Percentiles rank a stretch among this genome's conserved stretches.
Conservation (phyloP, 2,113 vertebrate species). For the Eretmodus cyanostictus region DNA sequence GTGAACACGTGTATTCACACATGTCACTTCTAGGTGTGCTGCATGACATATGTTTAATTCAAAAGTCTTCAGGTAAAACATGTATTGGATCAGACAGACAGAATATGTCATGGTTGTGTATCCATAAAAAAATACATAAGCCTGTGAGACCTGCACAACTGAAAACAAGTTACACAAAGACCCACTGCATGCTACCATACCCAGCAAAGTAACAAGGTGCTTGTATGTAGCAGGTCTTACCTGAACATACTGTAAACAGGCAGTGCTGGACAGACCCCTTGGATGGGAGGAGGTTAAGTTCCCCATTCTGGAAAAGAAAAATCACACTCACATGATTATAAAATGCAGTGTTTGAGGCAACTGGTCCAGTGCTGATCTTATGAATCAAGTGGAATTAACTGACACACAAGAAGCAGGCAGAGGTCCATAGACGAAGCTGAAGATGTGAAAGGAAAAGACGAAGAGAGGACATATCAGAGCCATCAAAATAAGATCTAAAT, state of each 20-base stretch:
- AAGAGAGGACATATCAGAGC: neutral
- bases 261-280: constrained; percentile 28
- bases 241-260: constrained; percentile 60
- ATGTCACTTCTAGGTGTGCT: neutral
- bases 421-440: neutral
- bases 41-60: neutral
- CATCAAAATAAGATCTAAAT: neutral
- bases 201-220: neutral
- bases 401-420: neutral
- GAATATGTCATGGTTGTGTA: neutral
- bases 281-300: constrained; percentile 59
- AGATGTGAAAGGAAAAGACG: neutral
- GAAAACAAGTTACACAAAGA: neutral
- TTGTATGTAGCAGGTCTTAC: constrained; percentile 21
- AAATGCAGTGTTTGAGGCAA: neutral
- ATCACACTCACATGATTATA: neutral
- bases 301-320: constrained; percentile 68
- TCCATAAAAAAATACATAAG: neutral
- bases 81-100: neutral
- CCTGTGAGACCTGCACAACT: neutral
- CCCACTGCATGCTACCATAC: neutral
- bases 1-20: neutral
- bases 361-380: neutral
- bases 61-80: neutral
- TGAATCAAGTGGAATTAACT: neutral